Base-by-base conservation (phyloP, 2,888 invertebrate genomes). In the Leptinotarsa haldemani region DNA sequence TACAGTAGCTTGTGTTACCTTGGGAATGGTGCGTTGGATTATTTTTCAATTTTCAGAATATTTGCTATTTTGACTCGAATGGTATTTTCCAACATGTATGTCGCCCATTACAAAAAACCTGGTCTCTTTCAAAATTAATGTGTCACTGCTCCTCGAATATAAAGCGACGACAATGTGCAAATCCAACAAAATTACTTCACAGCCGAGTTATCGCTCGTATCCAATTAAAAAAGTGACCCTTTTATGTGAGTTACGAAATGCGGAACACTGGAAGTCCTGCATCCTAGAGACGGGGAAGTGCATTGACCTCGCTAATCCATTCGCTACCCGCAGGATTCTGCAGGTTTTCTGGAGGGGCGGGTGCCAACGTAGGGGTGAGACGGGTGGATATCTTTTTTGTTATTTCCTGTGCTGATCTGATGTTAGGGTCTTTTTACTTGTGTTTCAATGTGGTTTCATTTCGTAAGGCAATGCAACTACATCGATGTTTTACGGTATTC, bases 321-420 rank as follows among this genome's bases (percentile, higher is more conserved):
- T 40, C 25, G 53, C 40, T 40, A 18, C 67, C 67, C 67, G 67
- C 53, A 67, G 67, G 52, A 67, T 22, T 65, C 66, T 66, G 66
- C 67, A 67, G 67, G 22, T 52, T 53, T 15, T 18, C 67, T 30
- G 67, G 67, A 16, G 50, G 20, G 20, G 48, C 13, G 15, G 22
- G 3, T 18, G 67, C n/a, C 22, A 47, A 30, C 13, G 30, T 30
- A 67, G 53, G 52, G 67, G 67, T 7, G 61, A 61, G 40, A 15
- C n/a, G 61, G 40, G n/a, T 61, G 7, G 1, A 15, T 56, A 40
- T 61, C 61, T 40, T 13, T 61, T 61, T 40, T 40, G 16, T 61
- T 40, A n/a, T 16, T 61, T 61, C 9, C 40, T 61, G 61, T 25
- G 56, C 56, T 58, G 15, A 15, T 5, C 4, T 50, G 16, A n/a